Evolutionary conservation across 1,140 invertebrate species (phyloP), one percentile per base, ranked within the genome.

Genomic region (Geopemphigus sp.): DNA sequence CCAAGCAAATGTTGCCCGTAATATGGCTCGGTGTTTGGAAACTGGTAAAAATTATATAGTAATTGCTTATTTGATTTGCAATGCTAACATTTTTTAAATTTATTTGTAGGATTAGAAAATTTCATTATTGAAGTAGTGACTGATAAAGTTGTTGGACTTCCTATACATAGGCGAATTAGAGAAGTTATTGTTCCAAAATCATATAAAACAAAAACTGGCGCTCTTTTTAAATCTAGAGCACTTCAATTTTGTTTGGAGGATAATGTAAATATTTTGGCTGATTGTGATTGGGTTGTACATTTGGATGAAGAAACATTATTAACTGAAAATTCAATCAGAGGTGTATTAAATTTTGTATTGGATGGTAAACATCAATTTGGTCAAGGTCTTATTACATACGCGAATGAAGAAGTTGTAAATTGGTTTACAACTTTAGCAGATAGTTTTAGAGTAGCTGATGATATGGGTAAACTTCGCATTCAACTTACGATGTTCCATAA

Each of bases 121-220:
- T 99, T 98, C 84, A 91, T 98, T 81, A 93, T 99, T 83, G 96
- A 99, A 89, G 95, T 99, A 26, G 97, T 98, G 0, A 97, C 95
- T 15, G 97, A 99, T 85, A 97, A 95, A 86, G 88, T 90, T 4
- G 88, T 97, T 32, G 90, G 92, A 82, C 85, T 96, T 53, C 86
- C 91, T 1, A 90, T 94, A 84, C 88, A 91, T 74, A 88, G 92
- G 80, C 88, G 93, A 6, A 85, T 90, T 14, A 87, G 93, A 80
- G 94, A 97, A 86, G 89, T 96, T 6, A 92, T 98, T 15, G 95
- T 98, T 3, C 96, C 96, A 45, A 83, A 89, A 10, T 89, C 90
- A 72, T 98, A 98, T 85, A 88, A 90, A 82, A 96, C 97, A 29
- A 94, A 92, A 85, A 93, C 91, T 81, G 96, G 96, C 53, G 95